These are phyloP conservation scores for Epinephelus fuscoguttatus DNA, from an alignment of 2,113 vertebrate species.

Conservation along the genomic window DNA sequence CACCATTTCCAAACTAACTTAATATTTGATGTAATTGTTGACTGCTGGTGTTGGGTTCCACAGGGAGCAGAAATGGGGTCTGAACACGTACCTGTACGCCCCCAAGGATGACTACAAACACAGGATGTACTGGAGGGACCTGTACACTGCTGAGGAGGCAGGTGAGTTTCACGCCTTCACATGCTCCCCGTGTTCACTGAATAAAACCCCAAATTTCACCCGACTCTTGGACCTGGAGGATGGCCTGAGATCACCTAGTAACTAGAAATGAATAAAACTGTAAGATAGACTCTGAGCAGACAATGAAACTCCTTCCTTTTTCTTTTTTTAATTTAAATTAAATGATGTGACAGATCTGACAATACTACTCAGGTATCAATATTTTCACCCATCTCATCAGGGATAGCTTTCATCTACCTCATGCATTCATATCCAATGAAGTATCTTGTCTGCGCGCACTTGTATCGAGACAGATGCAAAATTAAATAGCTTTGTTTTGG, in stretches of 20 bases:
- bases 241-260: neutral
- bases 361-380: neutral
- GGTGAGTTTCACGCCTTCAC: constrained; percentile 82
- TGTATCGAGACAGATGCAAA: neutral
- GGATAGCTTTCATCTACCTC: neutral
- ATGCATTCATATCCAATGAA: neutral
- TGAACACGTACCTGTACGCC: constrained; percentile 97
- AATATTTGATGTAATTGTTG: neutral
- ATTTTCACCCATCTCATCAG: neutral
- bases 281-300: no score
- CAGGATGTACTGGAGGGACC: constrained; percentile 99
- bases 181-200: neutral
- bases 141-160: constrained; percentile 95
- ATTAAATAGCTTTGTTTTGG: neutral
- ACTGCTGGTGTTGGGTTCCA: neutral
- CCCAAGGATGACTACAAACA: constrained; percentile 99
- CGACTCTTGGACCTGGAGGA: neutral
- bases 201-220: neutral
- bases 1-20: neutral
- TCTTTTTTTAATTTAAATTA: no score
- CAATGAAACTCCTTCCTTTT: neutral
- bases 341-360: no score
- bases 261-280: no score
- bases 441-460: neutral
- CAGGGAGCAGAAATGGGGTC: constrained; percentile 96